Conservation (phyloP, 2,797 vertebrate genomes). For the Enteromius radiatus region DNA sequence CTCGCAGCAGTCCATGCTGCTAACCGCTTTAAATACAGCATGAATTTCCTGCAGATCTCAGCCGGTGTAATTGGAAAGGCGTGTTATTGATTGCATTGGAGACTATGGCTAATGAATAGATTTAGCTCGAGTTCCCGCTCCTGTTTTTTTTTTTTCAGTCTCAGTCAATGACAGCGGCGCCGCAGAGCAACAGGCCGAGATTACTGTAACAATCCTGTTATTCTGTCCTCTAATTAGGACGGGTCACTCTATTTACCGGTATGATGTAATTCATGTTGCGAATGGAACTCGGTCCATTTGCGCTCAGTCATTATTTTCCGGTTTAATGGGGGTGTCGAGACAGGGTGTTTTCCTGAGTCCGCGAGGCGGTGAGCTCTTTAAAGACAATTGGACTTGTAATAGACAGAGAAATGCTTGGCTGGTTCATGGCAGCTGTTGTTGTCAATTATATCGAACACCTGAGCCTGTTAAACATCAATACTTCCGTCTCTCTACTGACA, state of each 20-base stretch:
- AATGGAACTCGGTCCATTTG: conserved; percentile 35
- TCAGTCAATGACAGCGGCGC: conserved; percentile 40
- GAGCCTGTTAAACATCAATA: conserved; percentile 23
- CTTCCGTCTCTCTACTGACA: background rate
- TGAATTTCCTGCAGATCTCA: conserved; percentile 55
- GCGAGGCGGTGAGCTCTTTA: conserved; percentile 19
- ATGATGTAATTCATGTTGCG: conserved; percentile 46
- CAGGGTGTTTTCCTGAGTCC: conserved; percentile 3
- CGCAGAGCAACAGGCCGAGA: conserved; percentile 43
- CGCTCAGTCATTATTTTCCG: conserved; percentile 47
- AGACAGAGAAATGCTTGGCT: conserved; percentile 33
- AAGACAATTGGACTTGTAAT: conserved; percentile 50
- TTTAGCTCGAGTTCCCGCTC: conserved; percentile 41
- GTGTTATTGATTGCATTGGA: conserved; percentile 63
- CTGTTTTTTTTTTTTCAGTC: conserved; percentile 28
- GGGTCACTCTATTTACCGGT: conserved; percentile 36
- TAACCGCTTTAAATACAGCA: conserved; percentile 58
- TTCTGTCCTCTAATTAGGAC: conserved; percentile 37
- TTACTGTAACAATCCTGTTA: conserved; percentile 29
- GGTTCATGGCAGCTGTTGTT: conserved; percentile 23
- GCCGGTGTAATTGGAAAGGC: conserved; percentile 59
- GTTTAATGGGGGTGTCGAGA: conserved; percentile 43
- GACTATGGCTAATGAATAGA: conserved; percentile 62
- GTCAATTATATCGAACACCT: conserved; percentile 31
- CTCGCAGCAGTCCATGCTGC: conserved; percentile 46